Base-by-base conservation (phyloP, 2,888 invertebrate species). In the Cactoblastis cactorum region DNA sequence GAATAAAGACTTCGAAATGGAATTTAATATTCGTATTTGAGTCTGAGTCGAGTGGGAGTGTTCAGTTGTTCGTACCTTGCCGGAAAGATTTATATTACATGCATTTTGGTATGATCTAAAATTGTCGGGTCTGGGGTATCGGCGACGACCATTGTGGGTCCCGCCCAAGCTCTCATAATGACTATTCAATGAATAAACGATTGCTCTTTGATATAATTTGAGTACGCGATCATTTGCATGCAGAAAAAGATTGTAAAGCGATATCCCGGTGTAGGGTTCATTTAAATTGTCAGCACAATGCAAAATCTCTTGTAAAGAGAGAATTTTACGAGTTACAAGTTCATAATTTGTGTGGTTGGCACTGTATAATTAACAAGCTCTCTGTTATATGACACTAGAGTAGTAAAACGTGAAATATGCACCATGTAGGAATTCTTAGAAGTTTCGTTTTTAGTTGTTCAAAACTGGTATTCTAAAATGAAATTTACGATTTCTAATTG, bases 71-170 rank as follows among this genome's bases (percentile, higher is more conserved):
- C 85, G 80, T 78, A 79, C 79, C 72, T 80, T 87, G 84, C 87
- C 88, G 88, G 89, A 89, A 89, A 89, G 89, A 89, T 88, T 89
- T 88, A 89, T 88, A 88, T 86, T 88, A 89, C 89, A 83, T 84
- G 83, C 86, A 83, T 80, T 85, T 87, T 85, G 80, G 82, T 83
- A 80, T 85, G 86, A 89, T 89, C 89, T 86, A 84, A 82, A 86
- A 84, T 83, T 83, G 85, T 89, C 86, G 83, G 80, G 52, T 45
- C 46, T 50, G 58, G 57, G 57, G 66, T 64, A 67, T 63, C 59
- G 60, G 63, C 61, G 65, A 65, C 65, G 63, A 71, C 69, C 32
- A 83, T 84, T 85, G 80, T 83, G 74, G 45, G 71, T 83, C 80
- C 80, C 86, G 86, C 87, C 84, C 84, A 80, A 72, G 67, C 69